Evolutionary conservation across 2,888 invertebrate species (phyloP).

Genomic region (Griposia aprilina): DNA sequence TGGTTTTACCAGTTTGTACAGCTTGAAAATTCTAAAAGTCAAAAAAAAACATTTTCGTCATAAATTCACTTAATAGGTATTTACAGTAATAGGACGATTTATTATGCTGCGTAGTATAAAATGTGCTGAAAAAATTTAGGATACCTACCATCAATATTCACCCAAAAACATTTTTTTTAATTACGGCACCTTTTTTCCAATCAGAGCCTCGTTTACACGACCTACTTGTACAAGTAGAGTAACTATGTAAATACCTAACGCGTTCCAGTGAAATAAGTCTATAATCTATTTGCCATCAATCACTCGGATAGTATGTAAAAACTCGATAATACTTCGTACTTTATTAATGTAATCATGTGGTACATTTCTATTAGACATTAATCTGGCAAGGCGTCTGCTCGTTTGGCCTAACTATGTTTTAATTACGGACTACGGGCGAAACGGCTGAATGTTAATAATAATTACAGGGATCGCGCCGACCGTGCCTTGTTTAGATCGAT

Average conservation of each 20-base stretch:
- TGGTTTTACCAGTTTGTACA: too few relatives aligned
- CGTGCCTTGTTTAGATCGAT: slow-evolving; percentile 74
- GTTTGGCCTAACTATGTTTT: slow-evolving; percentile 88
- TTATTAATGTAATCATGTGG: slow-evolving; percentile 84
- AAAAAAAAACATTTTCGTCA: too few relatives aligned
- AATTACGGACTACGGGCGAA: slow-evolving; percentile 84
- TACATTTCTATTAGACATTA: slow-evolving; percentile 89
- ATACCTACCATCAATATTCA: not conserved
- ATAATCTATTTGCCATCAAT: slow-evolving; percentile 77
- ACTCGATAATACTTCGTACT: slow-evolving; percentile 74
- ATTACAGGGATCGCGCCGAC: slow-evolving; percentile 81
- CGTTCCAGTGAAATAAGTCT: slow-evolving; percentile 59
- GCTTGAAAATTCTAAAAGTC: too few relatives aligned
- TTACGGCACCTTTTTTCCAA: not conserved
- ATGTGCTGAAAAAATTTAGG: not conserved
- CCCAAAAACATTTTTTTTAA: not conserved
- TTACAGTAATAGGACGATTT: too few relatives aligned
- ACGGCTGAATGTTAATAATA: slow-evolving; percentile 83
- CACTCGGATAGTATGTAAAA: slow-evolving; percentile 73
- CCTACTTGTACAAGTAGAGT: slow-evolving; percentile 35
- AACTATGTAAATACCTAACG: slow-evolving; percentile 56
- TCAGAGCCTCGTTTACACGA: slow-evolving; percentile 47
- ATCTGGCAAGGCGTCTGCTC: slow-evolving; percentile 80
- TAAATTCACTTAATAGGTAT: too few relatives aligned
- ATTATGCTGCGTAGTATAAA: not conserved